phyloP scores from a whole-genome alignment of 2,888 invertebrate genomes.

The Leptogaster cylindrica region DNA sequence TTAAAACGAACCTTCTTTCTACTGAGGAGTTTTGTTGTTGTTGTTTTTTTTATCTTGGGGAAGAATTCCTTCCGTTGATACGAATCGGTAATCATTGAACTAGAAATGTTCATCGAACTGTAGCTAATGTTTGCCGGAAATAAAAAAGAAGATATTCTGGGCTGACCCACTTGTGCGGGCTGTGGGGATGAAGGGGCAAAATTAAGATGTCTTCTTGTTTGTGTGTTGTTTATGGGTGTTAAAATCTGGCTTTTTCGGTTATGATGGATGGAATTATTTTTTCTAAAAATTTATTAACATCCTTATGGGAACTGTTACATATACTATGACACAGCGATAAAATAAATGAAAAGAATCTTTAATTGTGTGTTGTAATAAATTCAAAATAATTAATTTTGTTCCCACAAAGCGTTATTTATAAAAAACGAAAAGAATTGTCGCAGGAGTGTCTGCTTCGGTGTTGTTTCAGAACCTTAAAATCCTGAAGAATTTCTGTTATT shows the following conservation, averaged over 20 bases:
- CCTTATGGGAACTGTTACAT: too few species aligned
- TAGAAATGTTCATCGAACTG: slow-evolving; percentile 37
- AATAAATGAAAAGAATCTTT: too few species aligned
- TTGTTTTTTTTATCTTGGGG: slow-evolving; percentile 22
- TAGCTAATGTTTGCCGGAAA: slow-evolving; percentile 20
- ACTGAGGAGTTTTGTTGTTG: background rate
- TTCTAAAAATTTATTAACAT: too few species aligned
- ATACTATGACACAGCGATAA: too few species aligned
- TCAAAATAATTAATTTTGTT: too few species aligned
- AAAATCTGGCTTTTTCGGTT: background rate
- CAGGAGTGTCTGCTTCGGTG: too few species aligned
- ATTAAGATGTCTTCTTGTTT: slow-evolving; percentile 33
- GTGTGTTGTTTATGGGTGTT: slow-evolving; percentile 21
- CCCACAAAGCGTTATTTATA: too few species aligned
- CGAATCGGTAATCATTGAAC: slow-evolving; percentile 37
- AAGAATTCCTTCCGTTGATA: slow-evolving; percentile 33
- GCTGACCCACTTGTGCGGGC: background rate
- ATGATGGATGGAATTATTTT: too few species aligned
- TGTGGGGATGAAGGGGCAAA: background rate
- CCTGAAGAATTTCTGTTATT: too few species aligned
- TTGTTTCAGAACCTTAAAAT: too few species aligned
- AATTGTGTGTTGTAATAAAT: too few species aligned
- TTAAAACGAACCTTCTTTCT: background rate
- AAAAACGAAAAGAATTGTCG: too few species aligned
- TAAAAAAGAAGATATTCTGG: slow-evolving; percentile 15